Percentiles rank a stretch among this genome's conserved stretches.
These are phyloP conservation scores for Drosophila niveifrons DNA, from an alignment of 2,888 invertebrate species.

Conservation along the genomic window DNA sequence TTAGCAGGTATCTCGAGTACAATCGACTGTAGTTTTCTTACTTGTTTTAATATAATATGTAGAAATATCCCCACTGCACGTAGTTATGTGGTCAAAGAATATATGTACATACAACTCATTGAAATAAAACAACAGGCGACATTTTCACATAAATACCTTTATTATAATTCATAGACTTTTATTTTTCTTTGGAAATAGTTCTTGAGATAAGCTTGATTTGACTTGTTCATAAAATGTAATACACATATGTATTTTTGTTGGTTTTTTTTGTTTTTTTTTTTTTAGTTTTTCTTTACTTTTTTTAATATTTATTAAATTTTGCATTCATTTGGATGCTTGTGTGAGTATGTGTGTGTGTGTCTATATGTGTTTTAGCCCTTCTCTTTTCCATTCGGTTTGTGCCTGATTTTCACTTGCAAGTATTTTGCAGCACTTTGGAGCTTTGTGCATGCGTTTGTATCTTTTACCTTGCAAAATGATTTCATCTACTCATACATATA, in stretches of 20 bases:
- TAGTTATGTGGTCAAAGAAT: too few species aligned
- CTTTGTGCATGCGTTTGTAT: conserved; percentile 45
- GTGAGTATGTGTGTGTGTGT: conserved; percentile 32
- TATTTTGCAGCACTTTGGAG: conserved; percentile 35
- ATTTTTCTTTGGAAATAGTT: conserved; percentile 76
- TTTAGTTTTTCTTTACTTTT: conserved; percentile 24
- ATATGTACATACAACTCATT: neutral
- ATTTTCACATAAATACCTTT: conserved; percentile 80
- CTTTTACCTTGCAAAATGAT: conserved; percentile 20
- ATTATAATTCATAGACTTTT: conserved; percentile 76
- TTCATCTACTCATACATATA: conserved; percentile 11
- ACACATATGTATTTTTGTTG: conserved; percentile 63
- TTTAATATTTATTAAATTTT: conserved; percentile 37
- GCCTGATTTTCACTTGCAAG: conserved; percentile 43
- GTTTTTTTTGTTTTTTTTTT: conserved; percentile 45
- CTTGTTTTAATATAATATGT: too few species aligned
- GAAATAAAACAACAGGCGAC: conserved; percentile 37
- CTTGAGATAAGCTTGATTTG: conserved; percentile 82
- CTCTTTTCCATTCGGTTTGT: conserved; percentile 45
- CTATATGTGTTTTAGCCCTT: conserved; percentile 27
- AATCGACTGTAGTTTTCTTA: too few species aligned
- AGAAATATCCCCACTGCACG: too few species aligned
- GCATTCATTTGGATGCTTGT: conserved; percentile 29
- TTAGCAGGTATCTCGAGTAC: too few species aligned
- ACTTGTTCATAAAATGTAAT: conserved; percentile 80